Conservation (phyloP, 2,888 invertebrate species). For the Drepana falcataria region DNA sequence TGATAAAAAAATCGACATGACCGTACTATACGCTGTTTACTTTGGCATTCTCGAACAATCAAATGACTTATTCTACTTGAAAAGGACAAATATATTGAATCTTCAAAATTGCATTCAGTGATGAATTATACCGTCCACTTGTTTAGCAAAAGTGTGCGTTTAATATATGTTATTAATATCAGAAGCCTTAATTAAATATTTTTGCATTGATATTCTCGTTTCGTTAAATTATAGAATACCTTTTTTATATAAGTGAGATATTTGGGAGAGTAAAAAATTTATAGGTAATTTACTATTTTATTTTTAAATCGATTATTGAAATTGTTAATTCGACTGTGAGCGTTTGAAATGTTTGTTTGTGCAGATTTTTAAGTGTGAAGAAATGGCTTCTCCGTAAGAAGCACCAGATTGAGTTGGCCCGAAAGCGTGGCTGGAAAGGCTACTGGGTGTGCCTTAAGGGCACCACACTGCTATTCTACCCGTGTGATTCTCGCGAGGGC, state of each 20-base stretch:
- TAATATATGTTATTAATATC: neutral
- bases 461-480: conserved; percentile 96
- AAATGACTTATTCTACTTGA: conserved; percentile 33
- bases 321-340: too few relatives aligned
- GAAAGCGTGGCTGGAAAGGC: conserved; percentile 98
- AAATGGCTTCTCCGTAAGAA: conserved; percentile 98
- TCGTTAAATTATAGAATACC: too few relatives aligned
- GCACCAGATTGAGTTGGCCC: conserved; percentile 96
- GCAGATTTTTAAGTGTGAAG: conserved; percentile 97
- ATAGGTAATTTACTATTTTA: too few relatives aligned
- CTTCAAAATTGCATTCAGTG: neutral
- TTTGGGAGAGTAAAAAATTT: too few relatives aligned
- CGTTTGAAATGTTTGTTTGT: conserved; percentile 45
- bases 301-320: too few relatives aligned
- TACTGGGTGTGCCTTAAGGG: conserved; percentile 99
- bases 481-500: conserved; percentile 94
- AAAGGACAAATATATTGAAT: conserved; percentile 9
- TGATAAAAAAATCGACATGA: conserved; percentile 38
- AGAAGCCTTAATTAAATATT: neutral
- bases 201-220: too few relatives aligned
- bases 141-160: neutral
- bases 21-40: conserved; percentile 36
- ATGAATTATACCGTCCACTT: neutral
- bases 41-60: conserved; percentile 39
- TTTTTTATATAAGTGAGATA: too few relatives aligned